Base-by-base conservation (phyloP, 2,888 invertebrate genomes). In the Pedicia rivosa region DNA sequence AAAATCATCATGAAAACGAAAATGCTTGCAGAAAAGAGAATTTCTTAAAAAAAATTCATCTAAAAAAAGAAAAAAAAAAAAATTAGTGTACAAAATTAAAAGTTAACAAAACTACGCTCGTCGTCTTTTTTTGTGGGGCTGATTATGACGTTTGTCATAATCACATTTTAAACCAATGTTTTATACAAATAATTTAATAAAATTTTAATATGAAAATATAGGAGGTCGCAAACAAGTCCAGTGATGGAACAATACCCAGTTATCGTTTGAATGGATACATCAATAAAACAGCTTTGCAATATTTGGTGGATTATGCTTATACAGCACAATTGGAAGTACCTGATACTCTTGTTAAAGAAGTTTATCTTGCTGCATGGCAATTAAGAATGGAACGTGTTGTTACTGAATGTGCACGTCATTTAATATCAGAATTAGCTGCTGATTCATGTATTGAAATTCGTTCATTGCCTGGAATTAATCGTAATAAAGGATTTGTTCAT, bases 261-360 rank as follows among this genome's bases (percentile, higher is more conserved):
- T 74, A 72, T 55, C 72, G 72, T 50, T 56, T 78, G 44, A 72
- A 71, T 51, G 72, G 71, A 12, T 69, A 70, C 27, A 63, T 77
- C 42, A 75, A 78, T 48, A 70, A 66, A 48, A 68, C 66, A 31
- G 78, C 82, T 33, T 66, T 88, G 51, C 74, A 78, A 47, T 70
- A 74, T 43, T 67, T 88, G 30, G 72, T 88, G 32, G 78, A 84
- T 54, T 88, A 78, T 63, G 80, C 80, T 33, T 90, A 88, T 63
- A 84, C 86, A 12, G 75, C 80, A 19, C 71, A 72, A 59, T 54
- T 72, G 46, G 59, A 62, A 42, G 68, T 68, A 43, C 63, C 63
- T 38, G 59, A 65, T 43, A 51, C 51, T 30, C 62, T 63, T 44
- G 72, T 87, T 39, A 77, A 78, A 51, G 72, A 76, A 15, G 74